Base-by-base conservation (phyloP, 2,797 vertebrate species). In the Thamnophis elegans region DNA sequence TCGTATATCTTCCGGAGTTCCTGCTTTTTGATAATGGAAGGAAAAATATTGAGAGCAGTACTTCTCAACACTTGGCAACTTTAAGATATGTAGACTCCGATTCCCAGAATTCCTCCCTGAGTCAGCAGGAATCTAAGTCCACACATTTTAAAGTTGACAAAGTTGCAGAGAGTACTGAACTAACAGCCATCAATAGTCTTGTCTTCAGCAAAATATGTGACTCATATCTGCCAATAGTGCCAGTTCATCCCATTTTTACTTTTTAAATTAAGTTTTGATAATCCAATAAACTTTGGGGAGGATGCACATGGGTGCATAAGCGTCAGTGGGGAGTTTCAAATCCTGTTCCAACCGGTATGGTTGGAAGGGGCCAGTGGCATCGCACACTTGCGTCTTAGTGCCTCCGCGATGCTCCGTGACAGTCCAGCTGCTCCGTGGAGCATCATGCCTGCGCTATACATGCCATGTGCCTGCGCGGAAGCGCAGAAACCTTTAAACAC, bases 291-390 rank as follows among this genome's bases (percentile, higher is more conserved):
- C 28, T 68, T 26, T 16, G 5, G 12, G 62, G 28, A 16, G 10
- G 28, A 12, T 1, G 5, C 13, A 32, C 0, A 2, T n/a, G 62
- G 1, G 28, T n/a, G 1, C 5, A 5, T 65, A 14, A 65, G 5
- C 13, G 5, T 65, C 42, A 42, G 4, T 42, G 42, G 42, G 2
- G 42, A 4, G 42, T 42, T 42, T 42, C 42, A 42, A 42, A 42
- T 42, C 42, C 42, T 42, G 42, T 42, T 42, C 42, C 42, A 42
- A 42, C 42, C 2, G 4, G 1, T 42, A 42, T 42, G 2, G 42
- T 42, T 42, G 42, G 42, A 42, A 42, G 42, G 4, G 42, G 4
- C 2, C 4, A 42, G 42, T 42, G 4, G 42, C 42, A 2, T 42
- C 42, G n/a, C n/a, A n/a, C n/a, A n/a, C n/a, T n/a, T n/a, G n/a